These are phyloP conservation scores for Sorex araneus DNA, from an alignment of 2,113 vertebrate species.

Conservation along the genomic window DNA sequence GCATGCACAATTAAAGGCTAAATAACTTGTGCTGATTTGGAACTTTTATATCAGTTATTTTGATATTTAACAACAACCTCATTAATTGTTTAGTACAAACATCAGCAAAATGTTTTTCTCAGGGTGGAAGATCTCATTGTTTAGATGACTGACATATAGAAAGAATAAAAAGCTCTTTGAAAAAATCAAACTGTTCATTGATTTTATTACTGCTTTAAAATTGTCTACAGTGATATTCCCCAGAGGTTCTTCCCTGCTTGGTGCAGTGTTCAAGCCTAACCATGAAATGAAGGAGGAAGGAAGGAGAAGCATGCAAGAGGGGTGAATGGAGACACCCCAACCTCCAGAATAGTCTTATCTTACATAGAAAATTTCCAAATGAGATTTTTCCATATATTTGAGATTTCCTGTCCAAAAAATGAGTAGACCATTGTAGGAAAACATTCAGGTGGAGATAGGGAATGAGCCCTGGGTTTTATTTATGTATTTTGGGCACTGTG, in stretches of 20 bases:
- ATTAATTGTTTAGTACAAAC: not conserved
- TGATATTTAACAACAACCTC: slow-evolving; percentile 6
- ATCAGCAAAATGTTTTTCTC: slow-evolving; percentile 28
- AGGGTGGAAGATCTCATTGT: not conserved
- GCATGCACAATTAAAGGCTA: not conserved
- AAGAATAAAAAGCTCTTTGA: slow-evolving; percentile 39
- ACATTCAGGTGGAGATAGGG: not conserved
- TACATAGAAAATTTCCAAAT: not conserved
- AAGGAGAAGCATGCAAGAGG: not conserved
- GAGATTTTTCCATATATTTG: not conserved
- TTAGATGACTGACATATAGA: slow-evolving; percentile 28
- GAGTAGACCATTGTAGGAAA: slow-evolving; percentile 30
- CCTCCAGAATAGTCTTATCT: not conserved
- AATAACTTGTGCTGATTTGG: not conserved
- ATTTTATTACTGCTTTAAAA: slow-evolving; percentile 43
- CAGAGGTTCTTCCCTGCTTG: fast-evolving
- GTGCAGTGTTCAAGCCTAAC: not conserved
- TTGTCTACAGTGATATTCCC: not conserved
- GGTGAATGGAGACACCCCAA: not conserved
- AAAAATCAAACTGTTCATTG: not conserved
- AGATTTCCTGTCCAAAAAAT: not conserved
- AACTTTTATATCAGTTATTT: slow-evolving; percentile 30
- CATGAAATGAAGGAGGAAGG: not conserved
- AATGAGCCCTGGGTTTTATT: not conserved
- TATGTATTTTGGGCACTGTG: no score